Conservation (phyloP, 1,140 invertebrate genomes). For the Cardiocondyla obscurior region DNA sequence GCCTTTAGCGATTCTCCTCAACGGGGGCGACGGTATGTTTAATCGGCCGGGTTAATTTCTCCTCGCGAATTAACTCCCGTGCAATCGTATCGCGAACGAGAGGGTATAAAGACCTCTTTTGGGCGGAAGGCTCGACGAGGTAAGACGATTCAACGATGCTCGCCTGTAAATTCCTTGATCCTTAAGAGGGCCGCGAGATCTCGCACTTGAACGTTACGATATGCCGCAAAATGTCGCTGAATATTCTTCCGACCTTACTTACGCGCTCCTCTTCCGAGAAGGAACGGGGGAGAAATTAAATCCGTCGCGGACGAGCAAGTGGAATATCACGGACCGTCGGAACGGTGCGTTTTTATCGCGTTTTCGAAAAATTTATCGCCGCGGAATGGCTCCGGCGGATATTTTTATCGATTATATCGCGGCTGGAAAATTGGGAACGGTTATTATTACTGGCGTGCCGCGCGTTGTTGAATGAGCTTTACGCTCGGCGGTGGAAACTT, state of each 20-base stretch:
- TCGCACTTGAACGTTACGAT: slow-evolving; percentile 68
- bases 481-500: neutral
- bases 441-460: slow-evolving; percentile 59
- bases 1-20: neutral
- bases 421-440: slow-evolving; percentile 56
- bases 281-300: slow-evolving; percentile 63
- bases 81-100: slow-evolving; percentile 70
- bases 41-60: slow-evolving; percentile 43
- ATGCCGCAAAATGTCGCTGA: slow-evolving; percentile 56
- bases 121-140: slow-evolving; percentile 51
- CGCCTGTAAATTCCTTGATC: slow-evolving; percentile 68
- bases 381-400: slow-evolving; percentile 52
- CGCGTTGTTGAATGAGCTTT: neutral
- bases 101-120: slow-evolving; percentile 69
- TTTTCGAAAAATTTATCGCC: slow-evolving; percentile 68
- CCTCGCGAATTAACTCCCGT: slow-evolving; percentile 61
- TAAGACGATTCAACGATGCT: slow-evolving; percentile 71
- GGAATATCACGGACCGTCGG: slow-evolving; percentile 50
- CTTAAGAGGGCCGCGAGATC: slow-evolving; percentile 68
- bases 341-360: slow-evolving; percentile 69
- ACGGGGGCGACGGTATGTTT: neutral
- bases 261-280: slow-evolving; percentile 8
- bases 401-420: slow-evolving; percentile 35
- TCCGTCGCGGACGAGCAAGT: slow-evolving; percentile 58
- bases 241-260: slow-evolving; percentile 21